Evolutionary conservation across 1,140 invertebrate species (phyloP).

Genomic region (Watersipora subatra): DNA sequence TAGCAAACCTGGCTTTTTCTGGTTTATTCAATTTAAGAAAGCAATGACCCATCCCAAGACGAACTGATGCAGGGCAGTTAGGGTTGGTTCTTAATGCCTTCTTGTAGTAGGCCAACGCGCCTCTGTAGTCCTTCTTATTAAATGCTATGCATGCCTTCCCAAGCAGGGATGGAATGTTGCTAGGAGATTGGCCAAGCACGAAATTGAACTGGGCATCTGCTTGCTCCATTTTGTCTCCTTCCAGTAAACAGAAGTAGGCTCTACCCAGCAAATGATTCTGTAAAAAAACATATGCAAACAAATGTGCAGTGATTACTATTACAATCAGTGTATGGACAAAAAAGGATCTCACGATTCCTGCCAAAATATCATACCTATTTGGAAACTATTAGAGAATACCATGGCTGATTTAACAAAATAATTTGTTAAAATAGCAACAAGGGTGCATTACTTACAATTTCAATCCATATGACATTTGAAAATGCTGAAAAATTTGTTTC

Average conservation of each 20-base stretch:
- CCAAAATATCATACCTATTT: not conserved
- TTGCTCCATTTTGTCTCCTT: conserved; percentile 99
- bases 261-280: conserved; percentile 89
- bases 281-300: conserved; percentile 18
- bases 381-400: too few species aligned
- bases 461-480: too few species aligned
- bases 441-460: too few species aligned
- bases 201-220: conserved; percentile 99
- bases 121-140: conserved; percentile 61
- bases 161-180: conserved; percentile 81
- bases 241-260: conserved; percentile 92
- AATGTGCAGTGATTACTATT: not conserved
- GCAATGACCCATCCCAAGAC: conserved; percentile 90
- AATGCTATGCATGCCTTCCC: conserved; percentile 91
- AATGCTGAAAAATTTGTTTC: too few species aligned
- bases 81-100: conserved; percentile 90
- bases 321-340: too few species aligned
- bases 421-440: too few species aligned
- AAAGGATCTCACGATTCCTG: conserved; percentile 4
- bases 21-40: conserved; percentile 91
- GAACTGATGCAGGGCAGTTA: conserved; percentile 88
- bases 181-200: conserved; percentile 84
- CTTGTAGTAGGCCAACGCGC: conserved; percentile 91
- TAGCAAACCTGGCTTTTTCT: conserved; percentile 69
- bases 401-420: too few species aligned